These are phyloP conservation scores for Drosophila aff. DNA, from an alignment of 1,140 invertebrate genomes.

Conservation along the genomic window DNA sequence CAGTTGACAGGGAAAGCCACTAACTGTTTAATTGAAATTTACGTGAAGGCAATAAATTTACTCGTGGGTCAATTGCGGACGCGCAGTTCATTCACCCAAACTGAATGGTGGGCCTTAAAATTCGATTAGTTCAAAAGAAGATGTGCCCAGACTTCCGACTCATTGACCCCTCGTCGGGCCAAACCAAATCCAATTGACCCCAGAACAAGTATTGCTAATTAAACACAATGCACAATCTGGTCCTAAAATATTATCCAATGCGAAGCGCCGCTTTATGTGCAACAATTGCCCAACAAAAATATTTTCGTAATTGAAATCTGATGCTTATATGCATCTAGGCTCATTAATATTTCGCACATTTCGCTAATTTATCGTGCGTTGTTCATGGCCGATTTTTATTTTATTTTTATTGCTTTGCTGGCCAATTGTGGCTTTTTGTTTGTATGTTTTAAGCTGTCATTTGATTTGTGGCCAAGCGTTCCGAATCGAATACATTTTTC, in stretches of 20 bases:
- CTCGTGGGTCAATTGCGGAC: conserved; percentile 26
- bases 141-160: neutral
- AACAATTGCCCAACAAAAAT: conserved; percentile 51
- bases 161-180: neutral
- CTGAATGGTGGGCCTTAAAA: conserved; percentile 21
- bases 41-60: conserved; percentile 52
- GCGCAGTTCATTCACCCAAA: conserved; percentile 24
- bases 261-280: conserved; percentile 32
- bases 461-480: conserved; percentile 62
- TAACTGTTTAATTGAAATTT: conserved; percentile 78
- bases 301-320: conserved; percentile 64
- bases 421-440: conserved; percentile 51
- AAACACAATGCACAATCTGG: conserved; percentile 40
- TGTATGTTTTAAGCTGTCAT: conserved; percentile 44
- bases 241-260: conserved; percentile 33
- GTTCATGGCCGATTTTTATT: conserved; percentile 37
- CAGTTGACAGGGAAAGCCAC: conserved; percentile 69
- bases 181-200: conserved; percentile 44
- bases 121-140: conserved; percentile 30
- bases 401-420: conserved; percentile 35
- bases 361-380: conserved; percentile 60
- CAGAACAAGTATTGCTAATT: conserved; percentile 55
- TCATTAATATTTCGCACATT: conserved; percentile 68
- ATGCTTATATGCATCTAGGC: conserved; percentile 33
- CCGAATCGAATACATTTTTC: conserved; percentile 58